These are phyloP conservation scores for Trachymyrmex cornetzi DNA, from an alignment of 1,140 invertebrate genomes.

Conservation along the genomic window DNA sequence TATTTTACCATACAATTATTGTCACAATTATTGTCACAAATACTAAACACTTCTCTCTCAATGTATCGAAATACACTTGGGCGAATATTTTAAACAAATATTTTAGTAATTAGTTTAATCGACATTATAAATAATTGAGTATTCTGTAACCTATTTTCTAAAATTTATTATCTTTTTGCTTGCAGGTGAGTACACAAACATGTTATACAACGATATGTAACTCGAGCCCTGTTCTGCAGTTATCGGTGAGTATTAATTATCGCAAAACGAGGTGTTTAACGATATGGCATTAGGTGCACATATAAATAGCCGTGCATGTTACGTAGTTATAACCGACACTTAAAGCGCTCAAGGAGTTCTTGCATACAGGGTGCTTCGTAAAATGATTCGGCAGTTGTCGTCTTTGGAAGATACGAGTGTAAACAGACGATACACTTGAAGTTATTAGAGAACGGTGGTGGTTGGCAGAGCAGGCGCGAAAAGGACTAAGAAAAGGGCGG, in stretches of 20 bases:
- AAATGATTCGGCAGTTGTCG: conserved; percentile 67
- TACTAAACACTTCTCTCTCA: too few species aligned
- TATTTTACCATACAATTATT: too few species aligned
- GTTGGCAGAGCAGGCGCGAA: conserved; percentile 36
- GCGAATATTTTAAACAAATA: neutral
- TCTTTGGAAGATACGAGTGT: conserved; percentile 84
- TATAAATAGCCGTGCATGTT: neutral
- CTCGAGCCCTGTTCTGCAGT: conserved; percentile 60
- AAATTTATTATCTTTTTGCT: conserved; percentile 72
- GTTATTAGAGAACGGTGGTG: conserved; percentile 67
- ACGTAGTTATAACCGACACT: neutral
- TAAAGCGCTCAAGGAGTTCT: neutral
- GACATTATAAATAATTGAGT: neutral
- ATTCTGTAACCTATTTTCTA: neutral
- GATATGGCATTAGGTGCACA: neutral
- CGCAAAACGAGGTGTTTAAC: conserved; percentile 47
- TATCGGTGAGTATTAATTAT: conserved; percentile 66
- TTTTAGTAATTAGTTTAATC: conserved; percentile 1
- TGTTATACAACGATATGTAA: conserved; percentile 50
- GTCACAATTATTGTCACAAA: too few species aligned
- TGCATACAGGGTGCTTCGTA: conserved; percentile 27
- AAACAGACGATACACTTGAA: conserved; percentile 84
- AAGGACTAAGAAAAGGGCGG: conserved; percentile 10
- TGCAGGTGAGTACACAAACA: conserved; percentile 81
- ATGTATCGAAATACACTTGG: too few species aligned